Base-by-base conservation (phyloP, 1,140 invertebrate genomes). In the Hormaphis cornu region DNA sequence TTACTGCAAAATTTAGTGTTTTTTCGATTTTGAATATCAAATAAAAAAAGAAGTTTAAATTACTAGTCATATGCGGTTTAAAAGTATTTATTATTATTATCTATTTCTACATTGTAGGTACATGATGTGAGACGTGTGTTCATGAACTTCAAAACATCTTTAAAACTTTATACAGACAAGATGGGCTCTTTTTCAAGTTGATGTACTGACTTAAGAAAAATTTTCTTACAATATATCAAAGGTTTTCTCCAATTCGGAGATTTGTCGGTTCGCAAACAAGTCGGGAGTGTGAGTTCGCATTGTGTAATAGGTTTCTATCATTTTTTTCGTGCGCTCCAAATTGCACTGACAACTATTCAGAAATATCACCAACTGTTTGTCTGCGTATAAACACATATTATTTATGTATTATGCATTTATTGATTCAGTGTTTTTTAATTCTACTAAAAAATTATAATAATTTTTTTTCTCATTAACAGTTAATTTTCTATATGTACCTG, bases 331-430 rank as follows among this genome's bases (percentile, higher is more conserved):
- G 28, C 22, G 14, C 37, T 71, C 71, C 24, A 71, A 35, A 18
- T 56, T 53, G 22, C 52, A 40, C 9, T 26, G 30, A 22, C 71
- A 71, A 40, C 63, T 56, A n/a, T 71, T 63, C 33, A 71, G 16
- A 48, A 71, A 71, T 22, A 58, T 58, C 20, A 54, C 61, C n/a
- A 71, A 22, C 46, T 69, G 71, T 20, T 54, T 53, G 20, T 69
- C 71, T 71, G 48, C 4, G 33, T 20, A 22, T 10, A 46, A 48
- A 26, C 14, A n/a, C n/a, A 28, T 28, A 52, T 28, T 9, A 52
- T 9, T 3, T 2, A 52, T 28, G 0, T 12, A 1, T 8, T 3
- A 30, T 18, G 9, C 7, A 28, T n/a, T 18, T 30, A n/a, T 53
- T 18, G 10, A 14, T 6, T 26, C 10, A 5, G 6, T 22, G 6